Percentiles rank a stretch among this genome's conserved stretches.
Conservation (phyloP, 92 coral and sea anemone species). For the Paramuricea clavata region DNA sequence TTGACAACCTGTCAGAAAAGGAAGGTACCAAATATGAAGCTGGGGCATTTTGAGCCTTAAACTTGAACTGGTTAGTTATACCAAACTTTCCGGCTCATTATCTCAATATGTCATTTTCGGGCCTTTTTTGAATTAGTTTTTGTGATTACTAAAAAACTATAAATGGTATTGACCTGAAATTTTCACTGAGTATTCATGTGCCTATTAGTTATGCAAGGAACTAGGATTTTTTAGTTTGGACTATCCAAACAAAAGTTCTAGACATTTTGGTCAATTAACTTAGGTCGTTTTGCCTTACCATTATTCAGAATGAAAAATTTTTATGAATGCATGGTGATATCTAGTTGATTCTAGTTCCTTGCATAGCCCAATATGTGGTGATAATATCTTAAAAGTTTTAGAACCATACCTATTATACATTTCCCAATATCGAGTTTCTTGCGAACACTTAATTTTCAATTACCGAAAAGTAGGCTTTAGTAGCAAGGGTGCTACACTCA, state of each 20-base stretch:
- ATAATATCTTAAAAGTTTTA: slow-evolving; percentile 18
- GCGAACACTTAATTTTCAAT: slow-evolving; percentile 16
- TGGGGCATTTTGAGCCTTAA: not conserved
- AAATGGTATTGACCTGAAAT: not conserved
- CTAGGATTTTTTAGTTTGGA: slow-evolving; percentile 14
- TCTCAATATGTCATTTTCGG: slow-evolving; percentile 14
- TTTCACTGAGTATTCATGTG: slow-evolving; percentile 29
- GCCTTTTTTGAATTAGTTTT: slow-evolving; percentile 12
- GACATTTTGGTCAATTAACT: slow-evolving; percentile 7
- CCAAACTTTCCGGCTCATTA: not conserved
- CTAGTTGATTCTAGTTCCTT: slow-evolving; percentile 45
- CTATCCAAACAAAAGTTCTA: not conserved
- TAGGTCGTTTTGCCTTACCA: not conserved
- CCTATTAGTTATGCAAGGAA: slow-evolving; percentile 31
- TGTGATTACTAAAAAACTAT: not conserved
- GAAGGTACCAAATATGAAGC: slow-evolving; percentile 50
- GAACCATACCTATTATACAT: slow-evolving; percentile 32
- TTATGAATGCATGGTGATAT: slow-evolving; percentile 36
- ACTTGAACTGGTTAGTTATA: slow-evolving; percentile 7
- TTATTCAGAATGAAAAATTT: not conserved
- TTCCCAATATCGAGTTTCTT: slow-evolving; percentile 33
- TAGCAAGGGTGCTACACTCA: slow-evolving; percentile 9
- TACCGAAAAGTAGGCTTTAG: not conserved
- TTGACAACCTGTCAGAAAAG: slow-evolving; percentile 35
- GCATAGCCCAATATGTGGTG: slow-evolving; percentile 25